A percentile compares a stretch with the other conserved stretches of the same genome.
phyloP scores from a whole-genome alignment of 2,113 vertebrate genomes.

The Poecilia latipinna region DNA sequence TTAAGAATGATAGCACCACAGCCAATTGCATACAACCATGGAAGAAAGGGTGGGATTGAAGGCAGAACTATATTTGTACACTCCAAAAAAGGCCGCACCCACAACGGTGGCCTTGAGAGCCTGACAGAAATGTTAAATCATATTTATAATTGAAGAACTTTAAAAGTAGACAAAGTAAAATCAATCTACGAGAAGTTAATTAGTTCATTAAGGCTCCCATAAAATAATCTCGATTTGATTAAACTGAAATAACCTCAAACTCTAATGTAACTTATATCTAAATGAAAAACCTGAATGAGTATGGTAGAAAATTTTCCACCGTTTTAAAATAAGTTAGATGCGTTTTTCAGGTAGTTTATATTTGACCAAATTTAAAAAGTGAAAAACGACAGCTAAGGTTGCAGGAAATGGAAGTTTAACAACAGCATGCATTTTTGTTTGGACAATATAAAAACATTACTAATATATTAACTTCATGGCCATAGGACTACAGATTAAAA shows the following conservation, averaged over 20 bases:
- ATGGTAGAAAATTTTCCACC: not conserved
- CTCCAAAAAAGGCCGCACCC: constrained; percentile 41
- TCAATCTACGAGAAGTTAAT: not conserved
- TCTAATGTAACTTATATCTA: not conserved
- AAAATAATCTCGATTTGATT: not conserved
- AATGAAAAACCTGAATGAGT: not conserved
- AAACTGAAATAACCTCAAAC: not conserved
- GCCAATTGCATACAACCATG: constrained; percentile 26
- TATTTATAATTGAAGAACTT: not conserved
- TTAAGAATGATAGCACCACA: fast-evolving
- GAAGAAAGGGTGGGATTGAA: constrained; percentile 15
- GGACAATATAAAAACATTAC: not conserved
- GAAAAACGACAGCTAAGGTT: not conserved
- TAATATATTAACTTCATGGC: not conserved
- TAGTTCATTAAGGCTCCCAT: not conserved
- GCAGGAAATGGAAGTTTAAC: not conserved
- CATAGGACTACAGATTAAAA: no score
- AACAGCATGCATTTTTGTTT: not conserved
- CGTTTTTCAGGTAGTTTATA: not conserved
- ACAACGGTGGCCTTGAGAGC: constrained; percentile 23
- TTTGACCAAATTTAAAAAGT: not conserved
- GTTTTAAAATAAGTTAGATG: not conserved
- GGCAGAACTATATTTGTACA: constrained; percentile 18
- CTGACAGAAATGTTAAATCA: not conserved
- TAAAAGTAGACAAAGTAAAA: not conserved